phyloP scores from a whole-genome alignment of 2,797 vertebrate species.

The Picus viridis region DNA sequence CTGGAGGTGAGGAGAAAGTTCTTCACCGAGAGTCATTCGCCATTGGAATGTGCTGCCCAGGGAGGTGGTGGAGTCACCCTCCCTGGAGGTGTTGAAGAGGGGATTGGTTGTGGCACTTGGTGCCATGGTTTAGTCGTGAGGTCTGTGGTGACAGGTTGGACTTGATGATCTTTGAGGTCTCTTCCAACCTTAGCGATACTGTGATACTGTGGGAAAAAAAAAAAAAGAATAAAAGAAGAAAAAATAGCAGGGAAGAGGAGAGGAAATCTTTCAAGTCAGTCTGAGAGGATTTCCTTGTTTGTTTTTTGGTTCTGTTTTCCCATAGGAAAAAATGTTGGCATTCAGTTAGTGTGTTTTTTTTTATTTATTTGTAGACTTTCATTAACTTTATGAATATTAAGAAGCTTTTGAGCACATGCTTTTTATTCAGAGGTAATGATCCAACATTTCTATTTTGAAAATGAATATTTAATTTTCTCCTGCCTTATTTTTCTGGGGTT shows the following conservation, averaged over 20 bases:
- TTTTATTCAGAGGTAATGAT: neutral
- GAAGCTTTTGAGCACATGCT: neutral
- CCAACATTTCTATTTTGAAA: neutral
- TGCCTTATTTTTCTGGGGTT: neutral
- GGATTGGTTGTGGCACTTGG: too few relatives aligned
- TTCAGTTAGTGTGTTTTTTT: neutral
- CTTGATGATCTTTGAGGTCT: too few relatives aligned
- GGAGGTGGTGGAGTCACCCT: too few relatives aligned
- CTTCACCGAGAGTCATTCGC: too few relatives aligned
- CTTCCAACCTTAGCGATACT: too few relatives aligned
- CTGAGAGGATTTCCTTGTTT: rapidly evolving
- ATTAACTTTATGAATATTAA: neutral
- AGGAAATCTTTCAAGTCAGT: neutral
- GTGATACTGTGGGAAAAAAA: too few relatives aligned
- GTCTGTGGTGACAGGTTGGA: too few relatives aligned
- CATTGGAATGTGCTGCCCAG: too few relatives aligned
- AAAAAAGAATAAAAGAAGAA: neutral
- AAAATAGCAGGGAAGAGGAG: neutral
- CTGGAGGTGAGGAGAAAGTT: too few relatives aligned
- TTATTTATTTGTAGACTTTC: neutral
- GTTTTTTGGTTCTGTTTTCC: neutral
- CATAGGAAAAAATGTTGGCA: neutral
- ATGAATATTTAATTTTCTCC: neutral
- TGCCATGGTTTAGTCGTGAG: too few relatives aligned
- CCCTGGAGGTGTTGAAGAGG: too few relatives aligned